phyloP scores from a whole-genome alignment of 2,888 invertebrate genomes.

The Aphidoletes aphidimyza region DNA sequence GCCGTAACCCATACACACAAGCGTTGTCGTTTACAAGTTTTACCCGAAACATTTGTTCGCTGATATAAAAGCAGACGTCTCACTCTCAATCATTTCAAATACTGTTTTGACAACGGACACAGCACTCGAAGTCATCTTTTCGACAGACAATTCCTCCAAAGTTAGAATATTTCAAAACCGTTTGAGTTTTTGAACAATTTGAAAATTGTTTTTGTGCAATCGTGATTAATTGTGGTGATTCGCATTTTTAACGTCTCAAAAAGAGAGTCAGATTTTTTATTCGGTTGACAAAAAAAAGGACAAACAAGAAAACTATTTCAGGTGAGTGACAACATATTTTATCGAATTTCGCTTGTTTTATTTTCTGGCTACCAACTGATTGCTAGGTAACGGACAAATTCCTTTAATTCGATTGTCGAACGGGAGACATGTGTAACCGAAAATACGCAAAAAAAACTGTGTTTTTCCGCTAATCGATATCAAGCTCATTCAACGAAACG shows the following conservation, averaged over 20 bases:
- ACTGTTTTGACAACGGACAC: slow-evolving; percentile 54
- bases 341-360: background rate
- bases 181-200: background rate
- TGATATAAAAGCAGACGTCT: slow-evolving; percentile 53
- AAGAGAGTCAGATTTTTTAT: background rate
- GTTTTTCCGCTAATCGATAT: slow-evolving; percentile 39
- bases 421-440: background rate
- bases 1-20: background rate
- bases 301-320: slow-evolving; percentile 38
- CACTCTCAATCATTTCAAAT: slow-evolving; percentile 39
- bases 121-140: background rate
- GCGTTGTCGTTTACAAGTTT: background rate
- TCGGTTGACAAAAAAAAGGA: background rate
- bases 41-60: background rate
- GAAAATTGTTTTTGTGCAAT: background rate
- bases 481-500: background rate
- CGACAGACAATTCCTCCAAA: background rate
- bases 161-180: background rate
- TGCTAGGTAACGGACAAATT: slow-evolving; percentile 40
- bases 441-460: slow-evolving; percentile 28
- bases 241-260: background rate
- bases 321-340: slow-evolving; percentile 3
- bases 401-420: background rate
- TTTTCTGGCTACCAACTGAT: background rate
- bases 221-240: background rate